Evolutionary conservation across 2,797 vertebrate species (phyloP).

Genomic region (Coregonus suidteri): DNA sequence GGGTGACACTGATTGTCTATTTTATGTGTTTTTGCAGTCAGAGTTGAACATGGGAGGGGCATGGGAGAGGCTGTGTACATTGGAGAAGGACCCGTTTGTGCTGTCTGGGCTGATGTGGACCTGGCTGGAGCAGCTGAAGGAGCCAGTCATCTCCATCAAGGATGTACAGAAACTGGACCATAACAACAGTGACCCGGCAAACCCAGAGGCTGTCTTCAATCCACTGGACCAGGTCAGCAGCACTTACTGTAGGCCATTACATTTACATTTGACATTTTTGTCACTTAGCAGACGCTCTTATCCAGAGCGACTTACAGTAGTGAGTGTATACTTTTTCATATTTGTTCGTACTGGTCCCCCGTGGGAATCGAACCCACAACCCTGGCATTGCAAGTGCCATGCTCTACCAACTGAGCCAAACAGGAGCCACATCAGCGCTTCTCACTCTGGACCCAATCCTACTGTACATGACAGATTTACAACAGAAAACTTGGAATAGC

Average conservation of each 20-base stretch:
- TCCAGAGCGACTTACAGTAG: no score
- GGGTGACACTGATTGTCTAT: background rate
- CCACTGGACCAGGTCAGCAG: constrained; percentile 81
- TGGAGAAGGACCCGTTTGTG: constrained; percentile 90
- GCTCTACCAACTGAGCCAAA: no score
- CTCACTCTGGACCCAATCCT: background rate
- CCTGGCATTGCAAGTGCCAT: no score
- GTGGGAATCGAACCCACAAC: no score
- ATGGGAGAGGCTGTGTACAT: constrained; percentile 87
- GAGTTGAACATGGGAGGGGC: constrained; percentile 89
- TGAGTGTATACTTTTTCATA: no score
- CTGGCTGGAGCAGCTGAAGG: constrained; percentile 95
- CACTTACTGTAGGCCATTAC: background rate
- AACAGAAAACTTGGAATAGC: background rate
- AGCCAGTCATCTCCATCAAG: constrained; percentile 82
- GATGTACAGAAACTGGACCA: constrained; percentile 77
- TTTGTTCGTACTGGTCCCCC: no score
- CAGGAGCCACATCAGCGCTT: background rate
- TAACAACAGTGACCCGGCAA: constrained; percentile 37
- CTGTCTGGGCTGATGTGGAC: constrained; percentile 93
- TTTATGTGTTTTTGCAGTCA: constrained; percentile 71
- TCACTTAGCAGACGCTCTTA: no score
- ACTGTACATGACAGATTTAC: background rate
- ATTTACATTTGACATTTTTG: constrained; percentile 54
- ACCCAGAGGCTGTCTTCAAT: constrained; percentile 76